These are phyloP conservation scores for Agapornis roseicollis DNA, from an alignment of 2,113 vertebrate species.

Conservation along the genomic window DNA sequence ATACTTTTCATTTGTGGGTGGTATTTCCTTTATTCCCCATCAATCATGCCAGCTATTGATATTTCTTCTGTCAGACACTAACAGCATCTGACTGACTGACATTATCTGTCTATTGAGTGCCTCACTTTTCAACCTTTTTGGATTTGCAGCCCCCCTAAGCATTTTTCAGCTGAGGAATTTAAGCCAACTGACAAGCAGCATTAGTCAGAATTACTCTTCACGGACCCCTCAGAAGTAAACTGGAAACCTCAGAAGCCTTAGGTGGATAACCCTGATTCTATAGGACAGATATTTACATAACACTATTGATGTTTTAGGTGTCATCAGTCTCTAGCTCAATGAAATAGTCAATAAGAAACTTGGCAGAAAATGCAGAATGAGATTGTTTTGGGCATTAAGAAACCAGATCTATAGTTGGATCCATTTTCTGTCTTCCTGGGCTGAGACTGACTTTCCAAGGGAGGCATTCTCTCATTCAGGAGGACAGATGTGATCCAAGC, in stretches of 20 bases:
- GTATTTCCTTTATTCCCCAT: background rate
- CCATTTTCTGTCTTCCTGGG: background rate
- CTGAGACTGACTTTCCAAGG: background rate
- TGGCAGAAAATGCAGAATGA: background rate
- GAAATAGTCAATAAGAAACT: background rate
- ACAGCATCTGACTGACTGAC: slow-evolving; percentile 12
- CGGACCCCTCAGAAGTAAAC: background rate
- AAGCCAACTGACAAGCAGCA: slow-evolving; percentile 3
- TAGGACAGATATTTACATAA: background rate
- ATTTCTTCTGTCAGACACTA: slow-evolving; percentile 20
- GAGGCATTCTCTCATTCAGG: background rate
- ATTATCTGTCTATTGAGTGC: slow-evolving; percentile 24
- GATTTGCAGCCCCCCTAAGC: background rate
- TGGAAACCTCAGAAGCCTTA: background rate
- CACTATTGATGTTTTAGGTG: background rate
- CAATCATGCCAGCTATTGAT: background rate
- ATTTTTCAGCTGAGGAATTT: background rate
- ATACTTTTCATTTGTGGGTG: background rate
- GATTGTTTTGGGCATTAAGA: background rate
- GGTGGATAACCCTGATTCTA: background rate
- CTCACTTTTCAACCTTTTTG: background rate
- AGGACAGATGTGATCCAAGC: background rate
- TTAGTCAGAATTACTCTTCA: background rate
- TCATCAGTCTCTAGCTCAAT: background rate
- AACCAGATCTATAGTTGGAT: background rate